Conservation (phyloP, 2,888 invertebrate species). For the Eudemis profundana region DNA sequence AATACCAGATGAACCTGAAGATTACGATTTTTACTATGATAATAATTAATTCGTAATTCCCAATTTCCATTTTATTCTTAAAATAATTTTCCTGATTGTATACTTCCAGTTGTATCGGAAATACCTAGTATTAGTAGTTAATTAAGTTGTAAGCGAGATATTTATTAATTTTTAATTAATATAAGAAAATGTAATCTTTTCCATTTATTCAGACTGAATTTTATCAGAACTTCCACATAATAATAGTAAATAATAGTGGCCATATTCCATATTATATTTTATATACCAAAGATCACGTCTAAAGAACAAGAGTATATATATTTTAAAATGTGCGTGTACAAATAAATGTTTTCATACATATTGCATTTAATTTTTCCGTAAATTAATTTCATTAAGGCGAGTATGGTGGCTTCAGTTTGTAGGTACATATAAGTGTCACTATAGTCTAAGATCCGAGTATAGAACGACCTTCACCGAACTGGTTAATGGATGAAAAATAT, state of each 20-base stretch:
- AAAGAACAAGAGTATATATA: constrained; percentile 74
- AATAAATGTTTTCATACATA: constrained; percentile 63
- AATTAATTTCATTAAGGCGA: background rate
- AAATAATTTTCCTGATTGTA: constrained; percentile 22
- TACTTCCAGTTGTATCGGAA: constrained; percentile 42
- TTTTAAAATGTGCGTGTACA: constrained; percentile 66
- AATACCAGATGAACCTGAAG: constrained; percentile 96
- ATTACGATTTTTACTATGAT: constrained; percentile 95
- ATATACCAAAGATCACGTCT: constrained; percentile 79
- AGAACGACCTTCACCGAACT: too few relatives aligned
- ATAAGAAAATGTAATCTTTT: constrained; percentile 54
- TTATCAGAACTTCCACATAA: constrained; percentile 67
- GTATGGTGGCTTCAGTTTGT: too few relatives aligned
- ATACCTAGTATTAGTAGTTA: constrained; percentile 42
- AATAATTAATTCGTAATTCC: constrained; percentile 78
- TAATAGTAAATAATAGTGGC: constrained; percentile 64
- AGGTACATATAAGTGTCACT: background rate
- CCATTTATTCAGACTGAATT: constrained; percentile 64
- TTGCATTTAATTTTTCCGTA: constrained; percentile 24
- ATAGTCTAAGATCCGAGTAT: too few relatives aligned
- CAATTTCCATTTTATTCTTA: constrained; percentile 22
- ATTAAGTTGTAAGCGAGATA: constrained; percentile 43
- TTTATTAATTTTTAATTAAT: constrained; percentile 43
- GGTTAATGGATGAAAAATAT: too few relatives aligned
- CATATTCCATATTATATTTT: constrained; percentile 79